Percentiles rank a stretch among this genome's conserved stretches.
Evolutionary conservation across 2,797 vertebrate species (phyloP).

Genomic region (Epinephelus awoara): DNA sequence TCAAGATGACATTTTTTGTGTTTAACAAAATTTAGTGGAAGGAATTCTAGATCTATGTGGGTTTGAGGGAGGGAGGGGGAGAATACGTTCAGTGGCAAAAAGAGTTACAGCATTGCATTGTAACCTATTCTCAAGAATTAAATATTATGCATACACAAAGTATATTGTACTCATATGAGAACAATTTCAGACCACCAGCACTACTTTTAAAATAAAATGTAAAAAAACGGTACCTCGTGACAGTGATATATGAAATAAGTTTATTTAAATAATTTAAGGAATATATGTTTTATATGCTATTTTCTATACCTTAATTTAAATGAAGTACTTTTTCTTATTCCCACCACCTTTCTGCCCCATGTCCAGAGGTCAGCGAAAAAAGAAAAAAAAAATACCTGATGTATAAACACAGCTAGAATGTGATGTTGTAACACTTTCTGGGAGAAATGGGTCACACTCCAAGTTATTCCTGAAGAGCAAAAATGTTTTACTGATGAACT

Average conservation of each 20-base stretch:
- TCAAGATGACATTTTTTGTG: conserved; percentile 86
- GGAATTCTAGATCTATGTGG: conserved; percentile 84
- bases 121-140: conserved; percentile 88
- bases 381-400: conserved; percentile 78
- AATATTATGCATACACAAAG: conserved; percentile 90
- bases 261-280: conserved; percentile 92
- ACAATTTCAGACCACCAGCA: conserved; percentile 91
- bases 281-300: conserved; percentile 92
- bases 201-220: conserved; percentile 88
- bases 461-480: conserved; percentile 88
- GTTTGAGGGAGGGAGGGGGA: conserved; percentile 52
- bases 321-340: conserved; percentile 87
- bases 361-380: conserved; percentile 78
- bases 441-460: conserved; percentile 86
- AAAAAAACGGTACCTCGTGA: conserved; percentile 88
- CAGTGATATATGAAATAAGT: conserved; percentile 89
- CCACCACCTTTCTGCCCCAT: conserved; percentile 82
- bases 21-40: conserved; percentile 81
- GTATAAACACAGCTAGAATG: conserved; percentile 87
- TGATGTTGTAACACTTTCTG: conserved; percentile 88
- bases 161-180: conserved; percentile 89
- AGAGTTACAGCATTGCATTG: conserved; percentile 90
- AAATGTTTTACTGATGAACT: conserved; percentile 88
- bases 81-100: conserved; percentile 82
- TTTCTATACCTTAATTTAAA: conserved; percentile 91